Percentiles rank a stretch among this genome's conserved stretches.
Conservation (phyloP, 2,113 vertebrate genomes). For the Benitochromis conjunctus region DNA sequence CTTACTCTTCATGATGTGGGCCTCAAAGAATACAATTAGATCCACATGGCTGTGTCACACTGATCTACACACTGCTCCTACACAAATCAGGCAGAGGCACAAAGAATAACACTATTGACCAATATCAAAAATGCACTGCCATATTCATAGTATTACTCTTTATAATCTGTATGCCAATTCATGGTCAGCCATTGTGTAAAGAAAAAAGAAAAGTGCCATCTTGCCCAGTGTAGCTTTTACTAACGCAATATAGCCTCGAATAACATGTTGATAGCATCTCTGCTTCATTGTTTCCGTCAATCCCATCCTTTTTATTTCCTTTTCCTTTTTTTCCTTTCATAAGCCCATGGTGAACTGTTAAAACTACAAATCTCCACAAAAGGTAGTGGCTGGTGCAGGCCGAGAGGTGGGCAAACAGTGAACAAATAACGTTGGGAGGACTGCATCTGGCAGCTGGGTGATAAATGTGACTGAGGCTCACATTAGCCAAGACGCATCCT, state of each 20-base stretch:
- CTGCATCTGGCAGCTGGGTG: constrained; percentile 36
- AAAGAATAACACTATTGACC: constrained; percentile 3
- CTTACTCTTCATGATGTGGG: neutral
- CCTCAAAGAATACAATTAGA: neutral
- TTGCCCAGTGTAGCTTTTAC: neutral
- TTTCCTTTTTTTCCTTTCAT: neutral
- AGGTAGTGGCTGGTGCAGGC: constrained; percentile 4
- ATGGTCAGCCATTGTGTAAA: neutral
- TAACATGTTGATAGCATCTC: neutral
- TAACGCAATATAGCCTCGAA: neutral
- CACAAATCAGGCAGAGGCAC: neutral
- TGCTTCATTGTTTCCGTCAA: neutral
- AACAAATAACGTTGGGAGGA: neutral
- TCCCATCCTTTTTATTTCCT: neutral
- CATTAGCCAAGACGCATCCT: constrained; percentile 30
- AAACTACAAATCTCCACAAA: neutral
- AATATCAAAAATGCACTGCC: neutral
- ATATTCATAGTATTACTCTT: neutral
- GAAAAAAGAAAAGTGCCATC: neutral
- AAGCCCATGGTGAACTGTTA: neutral
- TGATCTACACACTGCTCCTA: neutral
- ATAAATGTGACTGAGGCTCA: constrained; percentile 28
- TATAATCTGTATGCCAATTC: neutral
- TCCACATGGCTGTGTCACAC: neutral
- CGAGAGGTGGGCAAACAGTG: constrained; percentile 35